A percentile compares a stretch with the other conserved stretches of the same genome.
Conservation (phyloP, 2,888 invertebrate genomes). For the Cyaniris semiargus region DNA sequence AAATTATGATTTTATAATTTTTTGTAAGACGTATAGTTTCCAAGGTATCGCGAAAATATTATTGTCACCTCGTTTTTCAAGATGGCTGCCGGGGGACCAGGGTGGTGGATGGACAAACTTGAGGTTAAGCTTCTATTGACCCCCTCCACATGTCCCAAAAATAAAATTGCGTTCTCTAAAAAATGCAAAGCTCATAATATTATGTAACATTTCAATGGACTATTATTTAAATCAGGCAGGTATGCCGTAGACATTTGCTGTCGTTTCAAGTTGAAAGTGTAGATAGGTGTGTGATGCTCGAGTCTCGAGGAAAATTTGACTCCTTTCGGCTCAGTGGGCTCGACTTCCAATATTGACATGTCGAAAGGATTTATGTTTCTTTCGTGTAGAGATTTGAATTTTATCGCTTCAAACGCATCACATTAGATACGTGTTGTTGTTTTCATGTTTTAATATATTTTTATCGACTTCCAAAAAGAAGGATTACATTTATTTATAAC, state of each 20-base stretch:
- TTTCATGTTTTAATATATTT: not conserved
- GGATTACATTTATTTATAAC: not conserved
- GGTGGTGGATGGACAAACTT: too few relatives aligned
- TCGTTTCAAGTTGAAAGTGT: not conserved
- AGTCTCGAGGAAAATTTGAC: conserved; percentile 4
- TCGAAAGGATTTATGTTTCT: conserved; percentile 15
- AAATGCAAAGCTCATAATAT: too few relatives aligned
- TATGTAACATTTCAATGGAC: too few relatives aligned
- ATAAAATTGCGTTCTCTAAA: too few relatives aligned
- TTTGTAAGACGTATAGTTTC: too few relatives aligned
- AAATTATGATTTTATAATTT: too few relatives aligned
- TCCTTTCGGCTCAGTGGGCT: conserved; percentile 6
- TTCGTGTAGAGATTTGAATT: not conserved
- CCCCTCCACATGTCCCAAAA: too few relatives aligned
- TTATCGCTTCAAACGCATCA: not conserved
- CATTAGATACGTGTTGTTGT: not conserved
- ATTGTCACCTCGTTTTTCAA: too few relatives aligned
- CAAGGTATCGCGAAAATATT: too few relatives aligned
- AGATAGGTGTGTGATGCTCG: not conserved
- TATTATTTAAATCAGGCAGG: not conserved
- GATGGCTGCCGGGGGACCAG: too few relatives aligned
- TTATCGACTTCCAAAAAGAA: not conserved
- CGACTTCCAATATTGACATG: conserved; percentile 4
- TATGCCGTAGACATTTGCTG: not conserved
- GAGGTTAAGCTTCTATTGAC: too few relatives aligned